Evolutionary conservation across 2,888 invertebrate species (phyloP).

Genomic region (Clunio marinus): DNA sequence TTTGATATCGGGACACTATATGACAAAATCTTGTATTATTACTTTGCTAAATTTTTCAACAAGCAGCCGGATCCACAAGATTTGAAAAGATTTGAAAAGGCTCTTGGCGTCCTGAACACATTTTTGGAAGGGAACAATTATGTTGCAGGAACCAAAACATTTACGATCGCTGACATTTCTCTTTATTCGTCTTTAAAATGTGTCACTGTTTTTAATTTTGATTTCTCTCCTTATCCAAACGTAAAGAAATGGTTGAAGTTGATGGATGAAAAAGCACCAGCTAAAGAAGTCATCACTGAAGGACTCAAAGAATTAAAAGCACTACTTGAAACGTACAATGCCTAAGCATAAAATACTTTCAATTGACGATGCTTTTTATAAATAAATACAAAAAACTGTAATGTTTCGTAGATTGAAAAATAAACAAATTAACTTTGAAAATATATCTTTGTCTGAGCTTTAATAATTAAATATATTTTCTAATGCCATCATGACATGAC

Average conservation of each 20-base stretch:
- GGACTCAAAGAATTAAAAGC: background rate
- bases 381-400: too few relatives aligned
- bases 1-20: slow-evolving; percentile 69
- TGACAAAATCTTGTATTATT: slow-evolving; percentile 60
- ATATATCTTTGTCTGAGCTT: too few relatives aligned
- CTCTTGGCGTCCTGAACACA: slow-evolving; percentile 59
- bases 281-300: background rate
- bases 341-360: too few relatives aligned
- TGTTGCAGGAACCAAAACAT: slow-evolving; percentile 58
- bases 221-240: slow-evolving; percentile 51
- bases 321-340: background rate
- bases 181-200: slow-evolving; percentile 62
- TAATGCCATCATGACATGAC: too few relatives aligned
- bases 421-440: too few relatives aligned
- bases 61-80: slow-evolving; percentile 58
- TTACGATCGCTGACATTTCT: slow-evolving; percentile 69
- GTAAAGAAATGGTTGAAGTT: slow-evolving; percentile 17
- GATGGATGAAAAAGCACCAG: slow-evolving; percentile 13
- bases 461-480: too few relatives aligned
- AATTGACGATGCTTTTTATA: too few relatives aligned
- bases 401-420: too few relatives aligned
- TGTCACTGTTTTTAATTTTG: slow-evolving; percentile 59
- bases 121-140: slow-evolving; percentile 64
- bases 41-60: slow-evolving; percentile 44
- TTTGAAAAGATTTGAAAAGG: slow-evolving; percentile 59